Conservation (phyloP, 2,113 vertebrate species). For the Columba janthina region DNA sequence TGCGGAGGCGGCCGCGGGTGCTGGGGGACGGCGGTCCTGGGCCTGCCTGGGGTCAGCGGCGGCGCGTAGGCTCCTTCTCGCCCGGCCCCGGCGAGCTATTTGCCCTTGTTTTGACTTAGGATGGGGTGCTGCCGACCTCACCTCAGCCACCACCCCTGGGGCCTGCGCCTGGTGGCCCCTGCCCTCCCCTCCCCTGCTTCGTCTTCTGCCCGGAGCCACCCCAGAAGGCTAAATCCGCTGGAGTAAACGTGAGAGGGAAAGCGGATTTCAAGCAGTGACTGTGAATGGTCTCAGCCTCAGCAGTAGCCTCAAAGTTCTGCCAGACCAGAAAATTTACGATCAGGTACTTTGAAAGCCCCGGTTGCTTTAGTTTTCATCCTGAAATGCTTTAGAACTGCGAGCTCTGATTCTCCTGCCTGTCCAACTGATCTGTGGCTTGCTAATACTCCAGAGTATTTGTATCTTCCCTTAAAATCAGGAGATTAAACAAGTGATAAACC, state of each 20-base stretch:
- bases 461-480: not conserved
- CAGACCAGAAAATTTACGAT: not conserved
- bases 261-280: not conserved
- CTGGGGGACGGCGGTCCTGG: accelerated
- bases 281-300: no score
- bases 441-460: not conserved
- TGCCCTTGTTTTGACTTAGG: no score
- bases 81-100: accelerated
- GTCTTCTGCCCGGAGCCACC: not conserved
- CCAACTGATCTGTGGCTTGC: not conserved
- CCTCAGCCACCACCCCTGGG: no score
- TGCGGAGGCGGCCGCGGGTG: accelerated
- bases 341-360: accelerated
- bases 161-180: accelerated
- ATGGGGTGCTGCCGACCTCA: not conserved
- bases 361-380: not conserved
- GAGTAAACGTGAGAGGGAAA: not conserved
- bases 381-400: accelerated
- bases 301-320: not conserved
- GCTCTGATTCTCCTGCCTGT: not conserved
- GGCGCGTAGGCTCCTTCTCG: accelerated
- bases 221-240: not conserved
- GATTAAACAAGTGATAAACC: not conserved
- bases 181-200: not conserved
- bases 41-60: not conserved